A percentile compares a stretch with the other conserved stretches of the same genome.
Evolutionary conservation across 2,113 vertebrate genomes (phyloP).

Genomic region (Alexandromys fortis): DNA sequence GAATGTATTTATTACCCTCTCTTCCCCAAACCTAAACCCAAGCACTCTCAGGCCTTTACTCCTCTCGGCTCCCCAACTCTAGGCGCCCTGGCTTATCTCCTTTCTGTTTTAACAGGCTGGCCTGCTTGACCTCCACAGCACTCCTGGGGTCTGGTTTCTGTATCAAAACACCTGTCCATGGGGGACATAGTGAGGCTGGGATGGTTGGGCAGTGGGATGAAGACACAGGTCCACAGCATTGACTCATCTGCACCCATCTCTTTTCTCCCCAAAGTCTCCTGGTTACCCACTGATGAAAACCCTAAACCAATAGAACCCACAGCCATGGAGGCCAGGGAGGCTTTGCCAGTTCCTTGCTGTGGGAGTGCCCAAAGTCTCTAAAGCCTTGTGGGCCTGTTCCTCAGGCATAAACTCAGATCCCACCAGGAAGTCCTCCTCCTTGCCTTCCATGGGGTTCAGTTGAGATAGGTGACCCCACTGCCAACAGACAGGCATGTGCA

Average conservation of each 20-base stretch:
- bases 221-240: not conserved
- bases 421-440: not conserved
- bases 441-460: not conserved
- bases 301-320: not conserved
- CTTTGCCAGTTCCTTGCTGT: not conserved
- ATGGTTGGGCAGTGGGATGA: not conserved
- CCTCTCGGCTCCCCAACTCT: not conserved
- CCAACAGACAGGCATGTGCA: not conserved
- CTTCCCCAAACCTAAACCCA: too few relatives aligned
- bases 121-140: not conserved
- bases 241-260: fast-evolving
- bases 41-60: not conserved
- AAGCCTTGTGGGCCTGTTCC: not conserved
- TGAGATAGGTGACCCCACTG: fast-evolving
- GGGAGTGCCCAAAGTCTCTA: not conserved
- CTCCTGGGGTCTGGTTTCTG: not conserved
- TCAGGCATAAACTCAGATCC: not conserved
- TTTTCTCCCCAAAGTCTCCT: not conserved
- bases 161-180: not conserved
- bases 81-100: not conserved
- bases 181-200: fast-evolving
- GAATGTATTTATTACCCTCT: not conserved
- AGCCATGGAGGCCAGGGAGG: not conserved
- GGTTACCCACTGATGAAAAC: not conserved
- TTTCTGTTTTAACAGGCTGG: not conserved